Conservation (phyloP, 2,888 invertebrate species). For the Coenonympha arcania region DNA sequence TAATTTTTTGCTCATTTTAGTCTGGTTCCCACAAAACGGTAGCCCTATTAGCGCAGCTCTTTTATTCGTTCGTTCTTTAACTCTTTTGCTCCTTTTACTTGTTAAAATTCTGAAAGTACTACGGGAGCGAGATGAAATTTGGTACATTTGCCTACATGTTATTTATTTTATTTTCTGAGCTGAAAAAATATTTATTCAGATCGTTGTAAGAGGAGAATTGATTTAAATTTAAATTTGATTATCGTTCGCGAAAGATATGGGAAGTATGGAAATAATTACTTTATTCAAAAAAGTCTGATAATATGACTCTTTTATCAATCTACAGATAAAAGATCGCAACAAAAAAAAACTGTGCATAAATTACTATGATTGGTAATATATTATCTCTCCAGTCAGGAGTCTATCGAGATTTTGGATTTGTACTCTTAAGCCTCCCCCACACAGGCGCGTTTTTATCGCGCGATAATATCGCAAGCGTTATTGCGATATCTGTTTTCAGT, state of each 20-base stretch:
- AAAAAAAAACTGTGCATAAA: too few relatives aligned
- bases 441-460: too few relatives aligned
- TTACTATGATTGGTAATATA: too few relatives aligned
- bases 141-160: conserved; percentile 14
- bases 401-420: too few relatives aligned
- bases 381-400: too few relatives aligned
- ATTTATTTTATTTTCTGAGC: conserved; percentile 5
- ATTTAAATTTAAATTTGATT: conserved; percentile 7
- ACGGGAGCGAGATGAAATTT: conserved; percentile 14
- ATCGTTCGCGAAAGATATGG: not conserved
- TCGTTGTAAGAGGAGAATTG: conserved; percentile 7
- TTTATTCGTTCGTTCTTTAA: conserved; percentile 20
- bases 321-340: not conserved
- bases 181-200: conserved; percentile 6
- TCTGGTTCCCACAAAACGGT: conserved; percentile 17
- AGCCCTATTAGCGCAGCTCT: conserved; percentile 24
- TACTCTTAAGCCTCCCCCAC: too few relatives aligned
- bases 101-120: conserved; percentile 28
- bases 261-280: not conserved
- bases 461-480: too few relatives aligned
- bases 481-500: too few relatives aligned
- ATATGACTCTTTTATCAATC: not conserved
- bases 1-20: conserved; percentile 21
- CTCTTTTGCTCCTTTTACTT: conserved; percentile 32
- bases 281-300: not conserved